Conservation (phyloP, 1,140 invertebrate genomes). For the Drosophila equinoxialis region DNA sequence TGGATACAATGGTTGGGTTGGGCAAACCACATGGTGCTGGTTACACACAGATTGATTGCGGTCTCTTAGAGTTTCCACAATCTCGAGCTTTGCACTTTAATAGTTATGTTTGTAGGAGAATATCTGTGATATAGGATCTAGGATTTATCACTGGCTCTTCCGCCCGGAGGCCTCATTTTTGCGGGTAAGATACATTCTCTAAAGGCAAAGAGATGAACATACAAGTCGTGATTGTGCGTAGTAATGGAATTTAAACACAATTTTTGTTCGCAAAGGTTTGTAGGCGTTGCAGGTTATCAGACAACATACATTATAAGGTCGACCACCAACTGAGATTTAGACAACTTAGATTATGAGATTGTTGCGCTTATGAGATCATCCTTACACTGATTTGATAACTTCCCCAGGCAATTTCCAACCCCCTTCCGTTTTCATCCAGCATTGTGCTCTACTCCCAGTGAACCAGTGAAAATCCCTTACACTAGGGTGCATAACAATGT, state of each 20-base stretch:
- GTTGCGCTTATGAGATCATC: background rate
- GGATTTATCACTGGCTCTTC: too few relatives aligned
- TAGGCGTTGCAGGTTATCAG: background rate
- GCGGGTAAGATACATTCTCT: too few relatives aligned
- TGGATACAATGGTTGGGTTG: background rate
- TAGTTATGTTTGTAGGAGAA: too few relatives aligned
- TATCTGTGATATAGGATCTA: too few relatives aligned
- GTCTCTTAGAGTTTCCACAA: background rate
- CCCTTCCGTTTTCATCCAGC: background rate
- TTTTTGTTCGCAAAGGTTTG: background rate
- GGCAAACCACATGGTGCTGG: conserved; percentile 3
- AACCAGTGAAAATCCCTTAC: background rate
- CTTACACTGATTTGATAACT: background rate
- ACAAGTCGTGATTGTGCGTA: too few relatives aligned
- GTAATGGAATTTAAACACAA: too few relatives aligned
- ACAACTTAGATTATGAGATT: background rate
- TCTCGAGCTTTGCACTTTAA: too few relatives aligned
- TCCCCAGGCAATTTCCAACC: background rate
- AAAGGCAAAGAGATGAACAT: background rate
- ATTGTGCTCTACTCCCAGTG: background rate
- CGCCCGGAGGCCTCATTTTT: too few relatives aligned
- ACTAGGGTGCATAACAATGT: background rate
- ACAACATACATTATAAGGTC: too few relatives aligned
- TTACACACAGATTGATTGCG: background rate
- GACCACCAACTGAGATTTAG: too few relatives aligned